Base-by-base conservation (phyloP, 2,113 vertebrate genomes). In the Thamnophis sirtalis region DNA sequence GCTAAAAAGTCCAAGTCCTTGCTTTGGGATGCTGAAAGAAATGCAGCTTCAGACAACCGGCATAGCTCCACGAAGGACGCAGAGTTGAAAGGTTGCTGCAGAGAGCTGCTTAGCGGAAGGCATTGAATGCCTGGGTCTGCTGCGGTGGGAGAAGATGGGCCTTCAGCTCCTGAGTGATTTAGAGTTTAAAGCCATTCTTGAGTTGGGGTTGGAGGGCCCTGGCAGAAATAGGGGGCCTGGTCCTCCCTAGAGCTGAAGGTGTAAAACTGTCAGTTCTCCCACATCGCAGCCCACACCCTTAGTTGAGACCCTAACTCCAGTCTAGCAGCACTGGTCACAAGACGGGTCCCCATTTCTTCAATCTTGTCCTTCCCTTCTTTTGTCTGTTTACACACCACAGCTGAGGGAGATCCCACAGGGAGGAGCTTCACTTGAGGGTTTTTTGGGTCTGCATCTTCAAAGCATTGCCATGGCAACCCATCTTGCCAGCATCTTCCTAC, bases 391-490 rank as follows among this genome's bases (percentile, higher is more conserved):
- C 50, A 53, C 26, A 86, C 50, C 5, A 13, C 11, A 21, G 15
- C 5, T 51, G 54, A 58, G 68, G 91, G 87, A 84, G n/a, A 87
- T 73, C 56, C 85, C 85, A 9, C 22, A 54, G 86, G 91, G 86
- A 54, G 43, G n/a, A 51, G 85, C 58, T 87, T 24, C 33, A 1
- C 48, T 53, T 22, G 11, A 33, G 21, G 2, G 4, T 80, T 84
- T 58, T 90, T 84, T 84, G 19, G 89, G 49, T 3, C 33, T 6
- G 33, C 15, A 26, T 54, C 43, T 73, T 91, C 68, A 87, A 51
- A 87, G 91, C 58, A 73, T 91, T 53, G 86, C 91, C 86, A 87
- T 91, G 91, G 85, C 49, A 91, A 91, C 91, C 1, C 85, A 53
- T 87, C 86, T 60, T 54, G 58, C 90, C 15, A 51, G 85, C 49